Base-by-base conservation (phyloP, 2,888 invertebrate genomes). In the Zaprionus obscuricornis region DNA sequence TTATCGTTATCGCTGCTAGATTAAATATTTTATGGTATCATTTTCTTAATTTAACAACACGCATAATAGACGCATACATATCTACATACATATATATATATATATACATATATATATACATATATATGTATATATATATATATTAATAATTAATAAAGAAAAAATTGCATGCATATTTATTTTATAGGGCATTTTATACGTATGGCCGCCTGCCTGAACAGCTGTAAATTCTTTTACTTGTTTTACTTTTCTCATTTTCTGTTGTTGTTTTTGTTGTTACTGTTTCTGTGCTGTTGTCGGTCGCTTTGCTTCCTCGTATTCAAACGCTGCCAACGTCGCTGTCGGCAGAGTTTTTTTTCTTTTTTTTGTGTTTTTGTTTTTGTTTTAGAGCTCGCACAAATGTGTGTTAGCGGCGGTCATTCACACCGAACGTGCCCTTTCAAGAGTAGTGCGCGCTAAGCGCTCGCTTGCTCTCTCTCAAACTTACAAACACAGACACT, bases 371-470 rank as follows among this genome's bases (percentile, higher is more conserved):
- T 62, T 56, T 69, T 66, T 71, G 70, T 59, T 72, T 71, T 76
- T 73, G 68, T 79, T 71, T 72, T 74, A 69, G 67, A 65, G 74
- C 79, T 78, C 78, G 77, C 82, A 78, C 81, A 88, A 88, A 88
- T 88, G 88, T 88, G 88, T 88, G 88, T 87, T 88, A 88, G 88
- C 86, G 69, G 87, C 88, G 88, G 88, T 88, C 88, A 88, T 88
- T 88, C 88, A 88, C 88, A 84, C 78, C 67, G 82, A 88, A 87
- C 88, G 83, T 87, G 88, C 88, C 87, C 88, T 87, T 87, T 87
- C 62, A 74, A 71, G 74, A 74, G 69, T 67, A 67, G 64, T 67
- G 56, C 59, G 51, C 42, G 57, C 49, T 33, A 18, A 29, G 18
- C 27, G 52, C 40, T 31, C 60, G 24, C 55, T 42, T 62, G 57